These are phyloP conservation scores for Chouioia cunea DNA, from an alignment of 2,888 invertebrate species.

Conservation along the genomic window DNA sequence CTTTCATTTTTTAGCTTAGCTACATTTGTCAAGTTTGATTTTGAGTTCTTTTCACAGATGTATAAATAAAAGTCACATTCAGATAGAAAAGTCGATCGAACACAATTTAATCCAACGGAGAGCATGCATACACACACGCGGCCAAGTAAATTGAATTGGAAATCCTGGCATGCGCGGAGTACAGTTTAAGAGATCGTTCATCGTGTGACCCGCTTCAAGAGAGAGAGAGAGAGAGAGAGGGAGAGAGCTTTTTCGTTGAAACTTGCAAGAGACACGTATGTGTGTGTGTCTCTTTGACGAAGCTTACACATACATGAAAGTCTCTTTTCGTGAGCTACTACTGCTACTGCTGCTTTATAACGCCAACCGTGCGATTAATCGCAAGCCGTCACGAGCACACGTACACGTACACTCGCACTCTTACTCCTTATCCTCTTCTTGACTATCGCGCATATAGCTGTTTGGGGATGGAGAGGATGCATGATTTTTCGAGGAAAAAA, in stretches of 20 bases:
- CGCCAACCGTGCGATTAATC: constrained; percentile 28
- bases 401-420: not conserved
- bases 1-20: too few relatives aligned
- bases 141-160: constrained; percentile 35
- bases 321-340: not conserved
- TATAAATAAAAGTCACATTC: too few relatives aligned
- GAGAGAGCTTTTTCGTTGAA: constrained; percentile 6
- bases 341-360: constrained; percentile 22
- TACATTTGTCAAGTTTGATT: too few relatives aligned
- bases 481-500: too few relatives aligned
- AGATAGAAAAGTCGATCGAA: not conserved
- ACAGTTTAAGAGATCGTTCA: too few relatives aligned
- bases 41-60: too few relatives aligned
- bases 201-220: constrained; percentile 36
- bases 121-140: not conserved
- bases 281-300: constrained; percentile 25
- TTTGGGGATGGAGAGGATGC: not conserved
- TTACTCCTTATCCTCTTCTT: not conserved
- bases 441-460: not conserved
- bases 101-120: constrained; percentile 12
- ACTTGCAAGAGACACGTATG: constrained; percentile 25
- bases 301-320: not conserved
- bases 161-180: not conserved
- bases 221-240: too few relatives aligned
- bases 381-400: constrained; percentile 26